Conservation (phyloP, 1,140 invertebrate genomes). For the Geopemphigus sp. region DNA sequence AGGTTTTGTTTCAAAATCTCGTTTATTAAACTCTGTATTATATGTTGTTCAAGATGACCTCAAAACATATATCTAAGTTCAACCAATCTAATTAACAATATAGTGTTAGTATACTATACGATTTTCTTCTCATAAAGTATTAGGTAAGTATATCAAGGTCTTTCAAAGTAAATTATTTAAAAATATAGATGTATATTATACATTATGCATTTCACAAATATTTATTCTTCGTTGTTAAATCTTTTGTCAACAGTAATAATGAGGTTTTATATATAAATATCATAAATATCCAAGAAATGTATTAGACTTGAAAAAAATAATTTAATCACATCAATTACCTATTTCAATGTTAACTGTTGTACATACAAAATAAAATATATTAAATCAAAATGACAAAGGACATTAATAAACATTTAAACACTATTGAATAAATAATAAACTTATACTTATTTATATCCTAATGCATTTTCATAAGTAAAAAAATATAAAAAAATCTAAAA, state of each 20-base stretch:
- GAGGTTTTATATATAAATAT: background rate
- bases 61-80: slow-evolving; percentile 3
- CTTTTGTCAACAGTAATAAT: too few species aligned
- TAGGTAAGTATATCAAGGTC: background rate
- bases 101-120: background rate
- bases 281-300: background rate
- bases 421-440: too few species aligned
- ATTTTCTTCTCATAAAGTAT: background rate
- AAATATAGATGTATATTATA: background rate
- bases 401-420: too few species aligned
- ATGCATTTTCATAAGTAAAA: too few species aligned
- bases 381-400: too few species aligned
- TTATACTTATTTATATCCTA: too few species aligned
- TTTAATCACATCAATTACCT: background rate
- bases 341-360: too few species aligned
- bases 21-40: background rate
- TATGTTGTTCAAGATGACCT: slow-evolving; percentile 20
- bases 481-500: too few species aligned
- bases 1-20: slow-evolving; percentile 11
- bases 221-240: background rate
- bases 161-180: background rate
- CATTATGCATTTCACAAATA: background rate
- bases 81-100: slow-evolving; percentile 2
- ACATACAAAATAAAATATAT: too few species aligned
- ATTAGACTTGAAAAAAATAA: background rate